A percentile compares a stretch with the other conserved stretches of the same genome.
Conservation (phyloP, 2,888 invertebrate genomes). For the Byasa hedistus region DNA sequence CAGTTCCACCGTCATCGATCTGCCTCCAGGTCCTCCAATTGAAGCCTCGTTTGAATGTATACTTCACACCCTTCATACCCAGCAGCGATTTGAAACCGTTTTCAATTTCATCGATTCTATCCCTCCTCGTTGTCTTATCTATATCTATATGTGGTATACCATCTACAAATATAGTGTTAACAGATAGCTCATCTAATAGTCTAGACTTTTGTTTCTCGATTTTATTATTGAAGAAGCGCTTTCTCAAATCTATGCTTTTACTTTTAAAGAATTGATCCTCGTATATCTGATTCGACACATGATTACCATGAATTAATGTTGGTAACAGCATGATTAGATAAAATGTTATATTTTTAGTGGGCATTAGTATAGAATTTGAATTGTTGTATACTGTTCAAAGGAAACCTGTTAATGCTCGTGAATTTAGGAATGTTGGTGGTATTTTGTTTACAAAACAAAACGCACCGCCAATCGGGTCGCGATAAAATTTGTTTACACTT, state of each 20-base stretch:
- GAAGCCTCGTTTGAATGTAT: conserved; percentile 52
- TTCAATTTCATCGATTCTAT: conserved; percentile 42
- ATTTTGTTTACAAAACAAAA: conserved; percentile 27
- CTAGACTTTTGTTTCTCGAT: conserved; percentile 33
- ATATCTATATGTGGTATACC: conserved; percentile 45
- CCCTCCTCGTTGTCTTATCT: conserved; percentile 25
- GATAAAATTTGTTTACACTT: conserved; percentile 27
- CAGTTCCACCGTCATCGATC: conserved; percentile 38
- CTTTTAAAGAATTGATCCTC: conserved; percentile 19
- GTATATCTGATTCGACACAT: conserved; percentile 24
- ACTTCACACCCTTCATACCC: conserved; percentile 51
- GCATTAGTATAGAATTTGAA: conserved; percentile 16
- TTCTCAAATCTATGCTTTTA: conserved; percentile 32
- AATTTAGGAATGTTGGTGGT: conserved; percentile 10
- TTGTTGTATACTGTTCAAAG: conserved; percentile 3
- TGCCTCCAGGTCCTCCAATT: conserved; percentile 63
- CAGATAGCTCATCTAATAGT: conserved; percentile 34
- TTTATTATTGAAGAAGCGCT: conserved; percentile 39
- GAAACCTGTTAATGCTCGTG: conserved; percentile 12
- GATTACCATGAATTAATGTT: neutral
- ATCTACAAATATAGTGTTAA: conserved; percentile 42
- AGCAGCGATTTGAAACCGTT: conserved; percentile 46
- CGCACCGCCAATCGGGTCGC: conserved; percentile 8
- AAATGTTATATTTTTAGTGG: conserved; percentile 14
- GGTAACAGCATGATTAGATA: neutral